Evolutionary conservation across 2,888 invertebrate genomes (phyloP), one percentile per base, ranked within the genome.

Genomic region (Poecilus cupreus): DNA sequence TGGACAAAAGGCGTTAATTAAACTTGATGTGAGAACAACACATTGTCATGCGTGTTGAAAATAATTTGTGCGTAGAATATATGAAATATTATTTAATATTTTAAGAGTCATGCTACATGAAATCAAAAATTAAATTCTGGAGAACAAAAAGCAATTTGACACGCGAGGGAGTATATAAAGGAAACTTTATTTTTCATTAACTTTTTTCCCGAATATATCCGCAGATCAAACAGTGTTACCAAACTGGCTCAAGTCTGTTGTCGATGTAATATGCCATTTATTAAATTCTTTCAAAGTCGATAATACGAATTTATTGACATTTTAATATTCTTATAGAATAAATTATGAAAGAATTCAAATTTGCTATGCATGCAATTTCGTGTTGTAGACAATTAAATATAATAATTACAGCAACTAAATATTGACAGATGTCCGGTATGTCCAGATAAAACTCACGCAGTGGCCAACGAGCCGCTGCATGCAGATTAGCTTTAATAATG

Each of bases 141-240:
- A 24, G 24, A 72, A 72, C 72, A 72, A 72, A 72, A 72, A 72
- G 72, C 32, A 72, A 72, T 72, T 46, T 72, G 72, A 72, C 72
- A 72, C 72, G 72, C 72, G 46, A 72, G 43, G 72, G 22, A 72
- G 72, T 46, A 72, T 46, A 72, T 72, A 72, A 72, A 72, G 46
- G 72, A 72, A 72, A 72, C 72, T 72, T 72, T 72, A 72, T 72
- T 72, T 72, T 72, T 72, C 72, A 72, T 72, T 72, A 72, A 72
- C 46, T 46, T 72, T 72, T 46, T 68, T 46, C 22, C 22, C 43
- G 16, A 46, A 72, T 46, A 72, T 46, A 46, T 72, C 72, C 43
- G 13, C 72, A 72, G 72, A 72, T 72, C 72, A 72, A 72, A 72
- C 72, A 43, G 5, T 60, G 60, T 60, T 60, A 2, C 60, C 5